A percentile compares a stretch with the other conserved stretches of the same genome.
Conservation (phyloP, 2,888 invertebrate genomes). For the Phaedon cochleariae region DNA sequence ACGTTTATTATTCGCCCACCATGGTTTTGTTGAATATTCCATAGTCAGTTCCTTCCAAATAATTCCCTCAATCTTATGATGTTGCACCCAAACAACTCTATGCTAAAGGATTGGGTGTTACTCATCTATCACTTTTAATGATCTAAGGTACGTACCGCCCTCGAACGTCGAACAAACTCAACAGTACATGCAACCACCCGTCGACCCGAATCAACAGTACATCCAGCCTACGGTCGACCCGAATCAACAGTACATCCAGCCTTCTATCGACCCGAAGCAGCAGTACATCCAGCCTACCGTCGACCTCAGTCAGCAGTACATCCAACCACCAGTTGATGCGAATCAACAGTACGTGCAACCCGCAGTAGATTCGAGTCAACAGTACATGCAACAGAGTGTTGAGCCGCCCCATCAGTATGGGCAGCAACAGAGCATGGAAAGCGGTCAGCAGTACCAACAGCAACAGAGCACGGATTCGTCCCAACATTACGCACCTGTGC, state of each 20-base stretch:
- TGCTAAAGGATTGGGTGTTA: too few relatives aligned
- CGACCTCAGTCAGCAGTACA: constrained; percentile 47
- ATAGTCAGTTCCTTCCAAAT: too few relatives aligned
- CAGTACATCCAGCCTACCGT: constrained; percentile 43
- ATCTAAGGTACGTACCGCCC: too few relatives aligned
- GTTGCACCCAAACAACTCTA: too few relatives aligned
- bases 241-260: constrained; percentile 59
- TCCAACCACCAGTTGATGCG: constrained; percentile 28
- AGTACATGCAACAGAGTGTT: neutral
- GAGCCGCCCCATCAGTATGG: too few relatives aligned
- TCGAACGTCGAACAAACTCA: constrained; percentile 31
- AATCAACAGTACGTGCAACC: constrained; percentile 63
- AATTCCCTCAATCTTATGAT: too few relatives aligned
- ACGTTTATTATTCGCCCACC: too few relatives aligned
- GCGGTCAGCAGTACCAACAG: neutral
- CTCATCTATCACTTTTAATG: too few relatives aligned
- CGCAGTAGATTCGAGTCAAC: constrained; percentile 62
- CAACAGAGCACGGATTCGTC: constrained; percentile 26
- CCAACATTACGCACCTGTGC: constrained; percentile 42
- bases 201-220: constrained; percentile 34
- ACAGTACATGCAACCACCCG: constrained; percentile 39
- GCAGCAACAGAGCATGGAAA: neutral
- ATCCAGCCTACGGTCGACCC: constrained; percentile 31
- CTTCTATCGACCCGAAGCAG: constrained; percentile 62
- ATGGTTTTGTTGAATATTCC: too few relatives aligned